Percentiles rank a stretch among this genome's conserved stretches.
phyloP scores from a whole-genome alignment of 2,797 vertebrate species.

The Gallinago nigripennis region DNA sequence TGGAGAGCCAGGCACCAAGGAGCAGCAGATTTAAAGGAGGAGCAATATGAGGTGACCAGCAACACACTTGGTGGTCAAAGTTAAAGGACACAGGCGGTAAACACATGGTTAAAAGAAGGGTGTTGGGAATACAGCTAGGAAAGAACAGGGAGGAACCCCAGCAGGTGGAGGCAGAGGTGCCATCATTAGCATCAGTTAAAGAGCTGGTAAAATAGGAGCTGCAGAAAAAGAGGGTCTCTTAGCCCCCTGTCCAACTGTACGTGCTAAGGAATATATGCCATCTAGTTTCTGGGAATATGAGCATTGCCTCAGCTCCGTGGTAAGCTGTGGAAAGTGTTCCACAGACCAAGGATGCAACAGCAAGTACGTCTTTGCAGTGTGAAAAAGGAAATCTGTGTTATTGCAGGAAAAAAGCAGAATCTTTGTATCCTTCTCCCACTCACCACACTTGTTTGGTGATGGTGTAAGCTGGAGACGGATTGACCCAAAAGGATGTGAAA shows the following conservation, averaged over 20 bases:
- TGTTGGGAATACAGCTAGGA: neutral
- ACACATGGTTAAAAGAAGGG: neutral
- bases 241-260: fast-evolving
- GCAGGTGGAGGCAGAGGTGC: neutral
- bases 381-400: neutral
- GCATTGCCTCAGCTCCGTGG: neutral
- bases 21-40: neutral
- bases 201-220: neutral
- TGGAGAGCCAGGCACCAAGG: neutral
- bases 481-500: neutral
- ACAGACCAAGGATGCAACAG: neutral
- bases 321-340: neutral
- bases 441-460: neutral
- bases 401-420: neutral
- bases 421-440: neutral
- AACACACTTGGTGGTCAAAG: neutral
- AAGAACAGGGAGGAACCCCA: neutral
- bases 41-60: neutral
- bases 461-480: neutral
- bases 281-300: neutral
- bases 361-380: fast-evolving
- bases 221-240: neutral
- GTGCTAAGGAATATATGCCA: neutral
- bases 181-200: neutral
- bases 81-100: neutral